Evolutionary conservation across 2,797 vertebrate species (phyloP).

Genomic region (Aphelocoma californica): DNA sequence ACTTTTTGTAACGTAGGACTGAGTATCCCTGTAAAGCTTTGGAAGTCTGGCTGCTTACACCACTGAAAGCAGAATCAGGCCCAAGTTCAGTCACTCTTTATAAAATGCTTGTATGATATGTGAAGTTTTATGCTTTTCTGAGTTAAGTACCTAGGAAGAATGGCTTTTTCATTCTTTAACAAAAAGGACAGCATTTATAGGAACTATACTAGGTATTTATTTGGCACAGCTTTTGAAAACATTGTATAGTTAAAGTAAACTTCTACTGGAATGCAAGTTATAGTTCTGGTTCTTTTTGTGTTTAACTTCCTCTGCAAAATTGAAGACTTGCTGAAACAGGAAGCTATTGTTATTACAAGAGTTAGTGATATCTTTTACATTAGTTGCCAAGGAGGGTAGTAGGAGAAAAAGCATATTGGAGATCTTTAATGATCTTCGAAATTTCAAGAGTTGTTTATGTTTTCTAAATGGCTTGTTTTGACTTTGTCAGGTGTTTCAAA

Average conservation of each 20-base stretch:
- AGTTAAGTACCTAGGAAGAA: background rate
- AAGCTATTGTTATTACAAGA: constrained; percentile 51
- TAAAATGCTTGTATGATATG: background rate
- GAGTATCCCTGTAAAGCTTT: background rate
- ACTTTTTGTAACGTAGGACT: background rate
- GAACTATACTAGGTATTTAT: background rate
- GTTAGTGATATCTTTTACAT: background rate
- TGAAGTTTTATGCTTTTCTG: background rate
- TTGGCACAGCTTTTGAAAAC: background rate
- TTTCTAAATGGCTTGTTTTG: background rate
- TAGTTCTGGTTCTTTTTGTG: constrained; percentile 4
- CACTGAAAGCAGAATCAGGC: background rate
- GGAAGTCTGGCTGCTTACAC: background rate
- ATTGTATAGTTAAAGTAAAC: background rate
- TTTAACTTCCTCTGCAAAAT: constrained; percentile 58
- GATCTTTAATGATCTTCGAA: background rate
- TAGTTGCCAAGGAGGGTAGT: background rate
- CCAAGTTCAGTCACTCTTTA: background rate
- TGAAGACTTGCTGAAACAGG: constrained; percentile 50
- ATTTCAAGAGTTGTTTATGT: background rate
- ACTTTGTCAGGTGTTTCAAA: background rate
- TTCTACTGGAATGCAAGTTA: background rate
- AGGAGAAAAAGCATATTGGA: background rate
- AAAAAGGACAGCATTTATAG: background rate
- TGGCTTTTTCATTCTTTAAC: background rate